These are phyloP conservation scores for Apis laboriosa DNA, from an alignment of 1,140 invertebrate genomes.

Conservation along the genomic window DNA sequence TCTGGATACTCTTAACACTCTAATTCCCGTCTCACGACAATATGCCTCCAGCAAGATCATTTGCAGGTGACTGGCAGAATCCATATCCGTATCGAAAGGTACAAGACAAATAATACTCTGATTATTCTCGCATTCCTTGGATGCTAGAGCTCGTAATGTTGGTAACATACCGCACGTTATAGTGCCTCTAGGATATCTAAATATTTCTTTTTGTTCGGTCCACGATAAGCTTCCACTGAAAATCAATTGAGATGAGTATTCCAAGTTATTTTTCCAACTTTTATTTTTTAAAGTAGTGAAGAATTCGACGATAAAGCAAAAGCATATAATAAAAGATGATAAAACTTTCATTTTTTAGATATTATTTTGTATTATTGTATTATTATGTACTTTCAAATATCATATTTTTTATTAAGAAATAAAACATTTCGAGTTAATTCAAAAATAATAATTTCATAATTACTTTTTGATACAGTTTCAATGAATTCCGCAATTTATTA, in stretches of 20 bases:
- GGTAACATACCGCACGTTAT: slow-evolving; percentile 74
- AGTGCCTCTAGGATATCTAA: slow-evolving; percentile 57
- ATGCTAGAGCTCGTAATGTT: slow-evolving; percentile 69
- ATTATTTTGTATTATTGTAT: background rate
- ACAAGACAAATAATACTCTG: slow-evolving; percentile 71
- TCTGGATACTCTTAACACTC: slow-evolving; percentile 68
- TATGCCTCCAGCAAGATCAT: slow-evolving; percentile 73
- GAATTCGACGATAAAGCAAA: background rate
- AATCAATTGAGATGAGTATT: slow-evolving; percentile 23
- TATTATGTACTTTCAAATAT: background rate
- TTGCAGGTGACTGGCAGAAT: slow-evolving; percentile 74
- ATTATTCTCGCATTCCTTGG: slow-evolving; percentile 63
- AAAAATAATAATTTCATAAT: background rate
- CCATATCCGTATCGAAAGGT: slow-evolving; percentile 68
- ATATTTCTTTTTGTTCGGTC: slow-evolving; percentile 48
- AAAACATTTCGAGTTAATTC: background rate
- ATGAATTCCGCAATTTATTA: background rate
- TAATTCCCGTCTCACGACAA: slow-evolving; percentile 73
- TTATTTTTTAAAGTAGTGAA: background rate
- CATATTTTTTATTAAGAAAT: background rate
- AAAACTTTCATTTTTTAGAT: background rate
- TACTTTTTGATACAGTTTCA: background rate
- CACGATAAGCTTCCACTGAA: slow-evolving; percentile 55
- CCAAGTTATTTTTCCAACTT: background rate
- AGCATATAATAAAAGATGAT: background rate